A percentile compares a stretch with the other conserved stretches of the same genome.
phyloP scores from a whole-genome alignment of 2,888 invertebrate genomes.

The Chrysolina americana region DNA sequence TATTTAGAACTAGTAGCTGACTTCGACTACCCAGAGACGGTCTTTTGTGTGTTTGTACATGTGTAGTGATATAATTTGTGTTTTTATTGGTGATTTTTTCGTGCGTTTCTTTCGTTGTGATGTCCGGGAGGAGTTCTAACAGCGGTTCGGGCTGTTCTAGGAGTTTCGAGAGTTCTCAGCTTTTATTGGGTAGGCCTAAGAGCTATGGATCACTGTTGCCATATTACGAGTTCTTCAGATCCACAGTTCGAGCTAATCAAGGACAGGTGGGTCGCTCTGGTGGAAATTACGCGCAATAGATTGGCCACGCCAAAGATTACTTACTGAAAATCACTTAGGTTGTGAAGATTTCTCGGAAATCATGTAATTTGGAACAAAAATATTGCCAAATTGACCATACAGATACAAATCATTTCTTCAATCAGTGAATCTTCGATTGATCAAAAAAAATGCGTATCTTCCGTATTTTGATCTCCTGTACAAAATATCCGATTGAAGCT shows the following conservation, averaged over 20 bases:
- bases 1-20: slow-evolving; percentile 8
- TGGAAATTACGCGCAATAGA: background rate
- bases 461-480: no score
- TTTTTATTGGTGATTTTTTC: slow-evolving; percentile 15
- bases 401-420: no score
- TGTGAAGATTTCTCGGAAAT: no score
- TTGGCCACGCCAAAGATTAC: background rate
- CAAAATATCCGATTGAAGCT: no score
- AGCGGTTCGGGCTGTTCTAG: slow-evolving; percentile 41
- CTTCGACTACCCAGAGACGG: background rate
- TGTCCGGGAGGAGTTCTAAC: slow-evolving; percentile 49
- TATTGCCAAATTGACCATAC: no score
- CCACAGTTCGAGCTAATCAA: slow-evolving; percentile 68
- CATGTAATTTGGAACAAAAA: no score
- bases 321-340: background rate
- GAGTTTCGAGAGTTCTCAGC: slow-evolving; percentile 60
- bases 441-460: no score
- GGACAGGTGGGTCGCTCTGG: slow-evolving; percentile 53
- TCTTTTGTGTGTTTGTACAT: background rate
- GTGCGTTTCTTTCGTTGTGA: slow-evolving; percentile 25
- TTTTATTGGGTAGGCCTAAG: slow-evolving; percentile 67
- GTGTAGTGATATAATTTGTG: background rate
- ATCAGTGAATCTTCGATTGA: no score
- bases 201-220: slow-evolving; percentile 77
- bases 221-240: slow-evolving; percentile 75